A percentile compares a stretch with the other conserved stretches of the same genome.
These are phyloP conservation scores for Tachypleus tridentatus DNA, from an alignment of 1,140 invertebrate species.

Conservation along the genomic window DNA sequence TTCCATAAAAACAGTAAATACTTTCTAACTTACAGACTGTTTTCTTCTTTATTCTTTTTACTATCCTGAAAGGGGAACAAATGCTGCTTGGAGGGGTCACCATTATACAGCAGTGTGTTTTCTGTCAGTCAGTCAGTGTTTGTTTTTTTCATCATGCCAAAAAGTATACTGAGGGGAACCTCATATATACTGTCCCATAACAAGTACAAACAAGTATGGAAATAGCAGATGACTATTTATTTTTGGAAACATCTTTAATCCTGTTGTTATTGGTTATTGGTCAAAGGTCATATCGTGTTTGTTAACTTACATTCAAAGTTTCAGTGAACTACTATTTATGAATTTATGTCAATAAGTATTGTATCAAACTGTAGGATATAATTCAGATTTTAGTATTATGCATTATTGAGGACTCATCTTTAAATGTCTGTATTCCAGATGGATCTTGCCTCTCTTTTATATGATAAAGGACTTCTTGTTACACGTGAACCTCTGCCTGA, in stretches of 20 bases:
- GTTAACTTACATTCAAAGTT: conserved; percentile 11
- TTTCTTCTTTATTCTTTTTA: too few species aligned
- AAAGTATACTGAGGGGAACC: too few species aligned
- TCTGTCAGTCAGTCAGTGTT: too few species aligned
- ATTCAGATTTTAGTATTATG: not conserved
- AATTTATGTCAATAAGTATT: conserved; percentile 15
- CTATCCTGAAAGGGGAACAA: too few species aligned
- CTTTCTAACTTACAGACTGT: too few species aligned
- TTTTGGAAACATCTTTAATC: conserved; percentile 5
- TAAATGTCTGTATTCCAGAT: conserved; percentile 34
- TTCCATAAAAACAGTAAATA: too few species aligned
- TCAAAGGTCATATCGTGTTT: conserved; percentile 1
- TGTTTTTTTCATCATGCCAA: too few species aligned
- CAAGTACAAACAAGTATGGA: too few species aligned
- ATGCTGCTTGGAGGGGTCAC: too few species aligned
- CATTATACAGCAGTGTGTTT: too few species aligned
- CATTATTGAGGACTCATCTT: not conserved
- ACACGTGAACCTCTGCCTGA: conserved; percentile 41
- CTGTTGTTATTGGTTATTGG: not conserved
- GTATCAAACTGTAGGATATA: not conserved
- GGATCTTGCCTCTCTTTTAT: conserved; percentile 47
- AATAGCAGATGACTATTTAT: not conserved
- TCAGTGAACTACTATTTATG: conserved; percentile 10
- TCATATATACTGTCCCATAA: too few species aligned
- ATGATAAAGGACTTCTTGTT: conserved; percentile 55